Percentiles rank a stretch among this genome's conserved stretches.
Evolutionary conservation across 1,140 invertebrate genomes (phyloP).

Genomic region (Macrotrachela quadricornifera): DNA sequence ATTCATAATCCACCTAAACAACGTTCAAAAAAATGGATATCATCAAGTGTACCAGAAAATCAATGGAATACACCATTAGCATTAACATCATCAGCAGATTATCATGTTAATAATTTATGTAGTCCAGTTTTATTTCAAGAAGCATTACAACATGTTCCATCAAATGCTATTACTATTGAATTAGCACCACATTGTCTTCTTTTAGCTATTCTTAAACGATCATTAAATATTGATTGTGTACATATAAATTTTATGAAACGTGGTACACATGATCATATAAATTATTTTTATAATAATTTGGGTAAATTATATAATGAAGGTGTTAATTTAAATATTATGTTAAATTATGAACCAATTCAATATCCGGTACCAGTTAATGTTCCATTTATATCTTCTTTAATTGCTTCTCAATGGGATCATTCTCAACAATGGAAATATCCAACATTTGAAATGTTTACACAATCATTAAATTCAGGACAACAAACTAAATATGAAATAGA

Average conservation of each 20-base stretch:
- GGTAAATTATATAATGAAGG: constrained; percentile 32
- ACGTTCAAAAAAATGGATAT: constrained; percentile 60
- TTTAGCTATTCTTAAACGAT: constrained; percentile 61
- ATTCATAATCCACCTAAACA: constrained; percentile 32
- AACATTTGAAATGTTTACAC: too few relatives aligned
- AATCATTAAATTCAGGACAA: too few relatives aligned
- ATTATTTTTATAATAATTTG: constrained; percentile 45
- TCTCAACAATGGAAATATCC: too few relatives aligned
- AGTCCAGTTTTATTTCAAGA: constrained; percentile 63
- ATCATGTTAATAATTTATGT: constrained; percentile 83
- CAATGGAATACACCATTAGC: constrained; percentile 54
- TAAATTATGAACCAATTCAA: too few relatives aligned
- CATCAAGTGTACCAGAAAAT: constrained; percentile 62
- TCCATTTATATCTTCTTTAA: too few relatives aligned
- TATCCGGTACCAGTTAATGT: too few relatives aligned
- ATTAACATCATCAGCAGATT: constrained; percentile 59
- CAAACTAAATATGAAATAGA: too few relatives aligned
- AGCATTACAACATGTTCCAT: constrained; percentile 56
- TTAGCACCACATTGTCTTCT: constrained; percentile 72
- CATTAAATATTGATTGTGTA: constrained; percentile 36
- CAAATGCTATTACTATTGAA: constrained; percentile 68
- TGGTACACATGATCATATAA: constrained; percentile 42
- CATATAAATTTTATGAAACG: constrained; percentile 58
- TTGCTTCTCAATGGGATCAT: too few relatives aligned
- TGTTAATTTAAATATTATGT: too few relatives aligned